Conservation (phyloP, 1,140 invertebrate species). For the Hetaerina americana region DNA sequence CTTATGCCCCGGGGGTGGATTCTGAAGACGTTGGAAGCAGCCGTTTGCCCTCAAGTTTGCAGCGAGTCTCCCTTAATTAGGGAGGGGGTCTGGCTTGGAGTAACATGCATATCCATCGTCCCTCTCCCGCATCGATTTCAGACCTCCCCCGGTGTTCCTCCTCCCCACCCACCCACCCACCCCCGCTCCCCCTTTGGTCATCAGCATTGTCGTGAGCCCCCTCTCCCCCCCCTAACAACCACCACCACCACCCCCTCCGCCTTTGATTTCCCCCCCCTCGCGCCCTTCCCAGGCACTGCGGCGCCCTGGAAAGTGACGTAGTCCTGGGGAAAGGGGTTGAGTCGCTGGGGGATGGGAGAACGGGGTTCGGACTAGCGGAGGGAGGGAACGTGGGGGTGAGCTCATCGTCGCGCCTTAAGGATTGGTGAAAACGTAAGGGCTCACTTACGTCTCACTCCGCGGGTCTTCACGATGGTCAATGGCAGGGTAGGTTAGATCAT, state of each 20-base stretch:
- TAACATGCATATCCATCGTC: not conserved
- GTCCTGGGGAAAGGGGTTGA: not conserved
- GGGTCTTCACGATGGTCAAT: too few relatives aligned
- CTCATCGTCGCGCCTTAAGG: too few relatives aligned
- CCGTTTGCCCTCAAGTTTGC: too few relatives aligned
- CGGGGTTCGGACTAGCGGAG: too few relatives aligned
- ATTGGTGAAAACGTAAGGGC: too few relatives aligned
- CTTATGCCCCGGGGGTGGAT: too few relatives aligned
- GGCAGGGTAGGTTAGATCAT: too few relatives aligned
- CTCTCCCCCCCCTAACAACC: not conserved
- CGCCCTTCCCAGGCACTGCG: not conserved
- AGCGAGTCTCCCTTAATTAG: too few relatives aligned
- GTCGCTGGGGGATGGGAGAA: not conserved
- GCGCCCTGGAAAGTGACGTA: not conserved
- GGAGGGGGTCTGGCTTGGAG: too few relatives aligned
- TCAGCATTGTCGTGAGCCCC: not conserved
- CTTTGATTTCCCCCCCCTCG: not conserved
- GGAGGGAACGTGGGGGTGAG: too few relatives aligned
- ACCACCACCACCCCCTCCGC: not conserved
- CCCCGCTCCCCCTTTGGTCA: not conserved
- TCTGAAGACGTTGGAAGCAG: too few relatives aligned
- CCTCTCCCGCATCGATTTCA: not conserved
- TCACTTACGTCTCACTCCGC: too few relatives aligned
- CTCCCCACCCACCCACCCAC: not conserved
- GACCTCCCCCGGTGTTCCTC: not conserved